phyloP scores from a whole-genome alignment of 2,113 vertebrate species.

The Brachyhypopomus occidentalis region DNA sequence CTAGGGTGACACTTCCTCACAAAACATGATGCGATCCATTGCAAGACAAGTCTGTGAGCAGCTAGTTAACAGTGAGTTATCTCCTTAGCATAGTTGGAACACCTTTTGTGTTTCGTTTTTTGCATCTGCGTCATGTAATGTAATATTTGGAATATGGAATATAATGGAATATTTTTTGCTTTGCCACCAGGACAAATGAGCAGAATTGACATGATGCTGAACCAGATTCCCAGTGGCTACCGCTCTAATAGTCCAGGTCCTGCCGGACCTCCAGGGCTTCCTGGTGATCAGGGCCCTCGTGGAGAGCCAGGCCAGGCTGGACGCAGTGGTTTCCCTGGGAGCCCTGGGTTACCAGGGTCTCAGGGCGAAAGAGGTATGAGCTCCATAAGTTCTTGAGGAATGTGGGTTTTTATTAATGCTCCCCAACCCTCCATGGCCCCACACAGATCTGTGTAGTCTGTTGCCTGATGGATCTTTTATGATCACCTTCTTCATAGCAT shows the following conservation, averaged over 20 bases:
- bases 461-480: not conserved
- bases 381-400: not conserved
- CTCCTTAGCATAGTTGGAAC: not conserved
- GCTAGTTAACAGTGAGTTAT: conserved; percentile 87
- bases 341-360: conserved; percentile 85
- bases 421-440: not conserved
- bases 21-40: conserved; percentile 96
- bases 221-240: conserved; percentile 95
- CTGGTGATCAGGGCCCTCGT: conserved; percentile 81
- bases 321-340: conserved; percentile 88
- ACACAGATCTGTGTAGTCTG: not conserved
- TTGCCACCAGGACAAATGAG: conserved; percentile 87
- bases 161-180: not conserved
- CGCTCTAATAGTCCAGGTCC: conserved; percentile 89
- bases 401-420: not conserved
- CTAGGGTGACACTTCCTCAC: conserved; percentile 94
- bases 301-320: conserved; percentile 91
- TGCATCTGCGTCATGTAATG: too few relatives aligned
- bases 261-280: conserved; percentile 85
- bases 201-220: conserved; percentile 92
- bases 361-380: conserved; percentile 88
- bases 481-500: not conserved
- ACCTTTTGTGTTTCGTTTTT: not conserved
- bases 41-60: conserved; percentile 99
- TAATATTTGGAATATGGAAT: too few relatives aligned